Conservation (phyloP, 2,797 vertebrate genomes). For the Eurystomus glaucurus region DNA sequence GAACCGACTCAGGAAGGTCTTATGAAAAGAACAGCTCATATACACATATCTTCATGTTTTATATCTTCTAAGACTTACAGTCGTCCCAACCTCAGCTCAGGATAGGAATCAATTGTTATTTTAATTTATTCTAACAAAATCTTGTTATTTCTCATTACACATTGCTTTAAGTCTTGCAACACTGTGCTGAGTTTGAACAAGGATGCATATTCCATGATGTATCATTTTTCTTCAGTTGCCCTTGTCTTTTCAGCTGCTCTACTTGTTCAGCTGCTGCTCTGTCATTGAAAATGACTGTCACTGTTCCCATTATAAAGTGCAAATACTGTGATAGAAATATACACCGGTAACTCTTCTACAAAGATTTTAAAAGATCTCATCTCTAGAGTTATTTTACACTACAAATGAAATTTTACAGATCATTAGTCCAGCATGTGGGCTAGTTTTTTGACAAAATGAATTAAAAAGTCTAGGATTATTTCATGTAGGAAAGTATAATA, state of each 20-base stretch:
- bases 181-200: background rate
- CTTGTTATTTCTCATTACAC: constrained; percentile 8
- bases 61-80: background rate
- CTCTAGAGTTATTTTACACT: constrained; percentile 48
- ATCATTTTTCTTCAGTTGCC: background rate
- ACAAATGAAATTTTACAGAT: constrained; percentile 61
- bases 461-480: constrained; percentile 13
- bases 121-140: background rate
- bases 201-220: background rate
- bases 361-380: constrained; percentile 25
- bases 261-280: constrained; percentile 20
- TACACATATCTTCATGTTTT: background rate
- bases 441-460: constrained; percentile 39
- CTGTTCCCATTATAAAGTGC: background rate
- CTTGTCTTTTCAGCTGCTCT: background rate
- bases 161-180: background rate
- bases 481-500: constrained; percentile 6
- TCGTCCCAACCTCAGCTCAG: background rate
- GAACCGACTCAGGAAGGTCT: background rate
- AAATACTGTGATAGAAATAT: constrained; percentile 14
- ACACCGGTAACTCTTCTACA: background rate
- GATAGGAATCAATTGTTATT: background rate
- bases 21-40: background rate
- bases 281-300: background rate
- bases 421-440: constrained; percentile 56